A percentile compares a stretch with the other conserved stretches of the same genome.
phyloP scores from a whole-genome alignment of 2,113 vertebrate genomes.

The Pachycephala philippinensis region DNA sequence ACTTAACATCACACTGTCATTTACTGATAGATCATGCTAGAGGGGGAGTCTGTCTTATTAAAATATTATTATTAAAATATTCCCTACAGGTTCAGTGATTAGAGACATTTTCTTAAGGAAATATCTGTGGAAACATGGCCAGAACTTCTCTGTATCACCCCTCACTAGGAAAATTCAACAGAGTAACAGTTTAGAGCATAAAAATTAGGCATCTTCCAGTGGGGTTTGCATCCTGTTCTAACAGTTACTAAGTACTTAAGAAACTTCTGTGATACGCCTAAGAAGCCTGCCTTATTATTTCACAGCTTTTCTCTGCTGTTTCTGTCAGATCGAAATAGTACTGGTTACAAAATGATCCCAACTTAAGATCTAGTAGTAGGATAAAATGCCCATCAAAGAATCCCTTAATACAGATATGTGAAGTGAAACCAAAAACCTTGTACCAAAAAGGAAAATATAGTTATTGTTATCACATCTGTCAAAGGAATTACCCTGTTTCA shows the following conservation, averaged over 20 bases:
- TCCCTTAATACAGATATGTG: background rate
- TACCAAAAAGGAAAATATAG: constrained; percentile 13
- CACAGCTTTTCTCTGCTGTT: background rate
- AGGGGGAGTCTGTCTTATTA: background rate
- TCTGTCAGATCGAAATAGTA: background rate
- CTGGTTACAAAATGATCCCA: background rate
- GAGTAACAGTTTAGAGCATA: background rate
- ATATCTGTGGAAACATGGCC: background rate
- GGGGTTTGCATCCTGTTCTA: background rate
- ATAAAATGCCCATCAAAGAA: background rate
- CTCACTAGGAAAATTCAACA: background rate
- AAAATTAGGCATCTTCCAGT: background rate
- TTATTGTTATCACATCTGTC: constrained; percentile 45
- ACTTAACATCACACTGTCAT: background rate
- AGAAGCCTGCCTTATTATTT: background rate
- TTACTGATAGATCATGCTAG: background rate
- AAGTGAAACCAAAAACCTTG: constrained; percentile 9
- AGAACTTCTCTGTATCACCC: background rate
- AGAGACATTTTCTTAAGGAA: background rate
- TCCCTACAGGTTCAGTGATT: background rate
- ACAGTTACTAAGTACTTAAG: background rate
- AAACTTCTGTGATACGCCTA: background rate
- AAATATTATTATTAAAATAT: constrained; percentile 17
- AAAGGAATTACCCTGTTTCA: constrained; percentile 13
- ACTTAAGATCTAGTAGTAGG: background rate